Conservation (phyloP, 2,888 invertebrate genomes). For the Geotrupes spiniger region DNA sequence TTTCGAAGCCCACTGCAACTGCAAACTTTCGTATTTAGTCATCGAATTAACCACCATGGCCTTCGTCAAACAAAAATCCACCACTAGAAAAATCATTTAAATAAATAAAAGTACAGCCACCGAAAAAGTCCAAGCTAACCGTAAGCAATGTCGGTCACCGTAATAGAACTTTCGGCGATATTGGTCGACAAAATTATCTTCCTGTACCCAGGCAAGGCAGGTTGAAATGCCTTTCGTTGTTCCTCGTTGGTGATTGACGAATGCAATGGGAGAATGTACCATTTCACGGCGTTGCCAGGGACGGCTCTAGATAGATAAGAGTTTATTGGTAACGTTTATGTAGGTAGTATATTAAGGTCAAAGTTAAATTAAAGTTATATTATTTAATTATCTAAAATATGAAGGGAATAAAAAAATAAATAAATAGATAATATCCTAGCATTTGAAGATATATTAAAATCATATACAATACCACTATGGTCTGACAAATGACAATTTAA, state of each 20-base stretch:
- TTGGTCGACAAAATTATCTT: slow-evolving; percentile 89
- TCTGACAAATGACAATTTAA: too few species aligned
- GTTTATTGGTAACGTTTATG: too few species aligned
- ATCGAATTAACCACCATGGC: slow-evolving; percentile 69
- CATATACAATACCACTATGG: too few species aligned
- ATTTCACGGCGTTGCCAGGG: slow-evolving; percentile 32
- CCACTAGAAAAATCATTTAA: slow-evolving; percentile 59
- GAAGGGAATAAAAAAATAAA: too few species aligned
- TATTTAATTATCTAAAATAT: too few species aligned
- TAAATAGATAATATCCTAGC: too few species aligned
- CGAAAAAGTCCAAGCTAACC: slow-evolving; percentile 53
- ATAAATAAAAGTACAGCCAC: neutral
- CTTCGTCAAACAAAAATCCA: slow-evolving; percentile 93
- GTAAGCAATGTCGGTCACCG: slow-evolving; percentile 83
- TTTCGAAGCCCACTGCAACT: slow-evolving; percentile 84
- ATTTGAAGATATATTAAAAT: too few species aligned
- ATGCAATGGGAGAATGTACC: slow-evolving; percentile 54
- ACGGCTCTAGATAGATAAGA: too few species aligned
- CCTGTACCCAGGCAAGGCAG: slow-evolving; percentile 62
- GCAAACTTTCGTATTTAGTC: slow-evolving; percentile 77
- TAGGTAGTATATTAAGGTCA: too few species aligned
- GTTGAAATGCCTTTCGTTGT: slow-evolving; percentile 60
- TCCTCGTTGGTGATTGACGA: slow-evolving; percentile 68
- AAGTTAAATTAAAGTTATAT: too few species aligned
- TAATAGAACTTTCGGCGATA: slow-evolving; percentile 90